phyloP scores from a whole-genome alignment of 2,113 vertebrate genomes.

The Pseudorectes ferrugineus region DNA sequence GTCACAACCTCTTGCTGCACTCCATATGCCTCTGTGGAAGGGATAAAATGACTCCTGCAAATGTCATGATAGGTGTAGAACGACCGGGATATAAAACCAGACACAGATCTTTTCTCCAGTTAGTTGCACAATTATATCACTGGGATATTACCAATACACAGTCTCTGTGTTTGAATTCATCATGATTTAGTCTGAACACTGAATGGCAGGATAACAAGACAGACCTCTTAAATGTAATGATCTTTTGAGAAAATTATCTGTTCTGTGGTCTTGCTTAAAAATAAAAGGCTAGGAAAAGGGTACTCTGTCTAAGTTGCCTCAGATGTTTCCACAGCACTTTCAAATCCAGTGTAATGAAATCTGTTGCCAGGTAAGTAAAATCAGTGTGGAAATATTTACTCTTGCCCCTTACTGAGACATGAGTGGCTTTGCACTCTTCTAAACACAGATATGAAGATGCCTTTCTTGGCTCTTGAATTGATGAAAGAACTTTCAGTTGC shows the following conservation, averaged over 20 bases:
- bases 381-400: background rate
- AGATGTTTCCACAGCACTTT: background rate
- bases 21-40: background rate
- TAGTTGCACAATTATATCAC: background rate
- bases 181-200: background rate
- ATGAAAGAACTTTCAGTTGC: background rate
- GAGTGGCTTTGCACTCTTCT: background rate
- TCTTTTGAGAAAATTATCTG: background rate
- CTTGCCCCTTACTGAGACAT: background rate
- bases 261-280: background rate
- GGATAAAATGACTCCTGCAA: background rate
- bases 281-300: background rate
- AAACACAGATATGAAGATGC: background rate
- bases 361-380: background rate
- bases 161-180: accelerated
- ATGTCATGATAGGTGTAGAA: background rate
- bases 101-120: background rate
- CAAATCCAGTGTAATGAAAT: background rate
- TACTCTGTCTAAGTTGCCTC: background rate
- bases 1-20: background rate
- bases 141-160: background rate
- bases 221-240: background rate
- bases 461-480: background rate
- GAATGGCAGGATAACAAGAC: background rate
- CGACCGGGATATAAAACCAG: background rate